phyloP scores from a whole-genome alignment of 2,113 vertebrate species.

The Podilymbus podiceps region DNA sequence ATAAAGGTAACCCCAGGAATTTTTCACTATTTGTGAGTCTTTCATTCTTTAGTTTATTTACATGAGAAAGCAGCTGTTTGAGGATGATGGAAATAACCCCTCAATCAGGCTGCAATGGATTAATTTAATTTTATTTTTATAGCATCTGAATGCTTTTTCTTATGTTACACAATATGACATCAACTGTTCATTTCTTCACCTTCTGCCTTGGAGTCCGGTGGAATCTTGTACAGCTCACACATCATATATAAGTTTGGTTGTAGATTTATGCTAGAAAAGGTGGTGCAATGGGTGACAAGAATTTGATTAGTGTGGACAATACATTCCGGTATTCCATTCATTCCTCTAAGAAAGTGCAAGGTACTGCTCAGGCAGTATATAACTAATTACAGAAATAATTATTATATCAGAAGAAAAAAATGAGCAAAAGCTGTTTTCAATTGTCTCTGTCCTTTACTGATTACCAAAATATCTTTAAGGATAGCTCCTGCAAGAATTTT shows the following conservation, averaged over 20 bases:
- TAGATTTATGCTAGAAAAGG: not conserved
- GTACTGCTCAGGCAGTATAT: not conserved
- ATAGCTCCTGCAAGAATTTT: not conserved
- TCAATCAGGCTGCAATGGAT: not conserved
- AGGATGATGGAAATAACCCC: not conserved
- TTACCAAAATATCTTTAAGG: not conserved
- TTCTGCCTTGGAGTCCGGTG: not conserved
- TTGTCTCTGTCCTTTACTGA: not conserved
- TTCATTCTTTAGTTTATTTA: not conserved
- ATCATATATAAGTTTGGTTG: not conserved
- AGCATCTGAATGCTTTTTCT: not conserved
- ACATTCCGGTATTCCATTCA: not conserved
- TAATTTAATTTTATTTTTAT: not conserved
- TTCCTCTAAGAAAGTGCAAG: not conserved
- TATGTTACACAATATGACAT: not conserved
- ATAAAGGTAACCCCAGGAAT: not conserved
- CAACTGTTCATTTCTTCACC: not conserved
- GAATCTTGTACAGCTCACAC: not conserved
- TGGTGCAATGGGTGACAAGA: not conserved
- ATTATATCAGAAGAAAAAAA: not conserved
- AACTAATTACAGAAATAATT: not conserved
- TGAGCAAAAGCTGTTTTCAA: not conserved
- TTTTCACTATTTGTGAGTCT: not conserved
- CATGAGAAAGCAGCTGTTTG: not conserved
- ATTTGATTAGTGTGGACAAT: not conserved